These are phyloP conservation scores for Protaetia brevitarsis DNA, from an alignment of 1,140 invertebrate genomes.

Conservation along the genomic window DNA sequence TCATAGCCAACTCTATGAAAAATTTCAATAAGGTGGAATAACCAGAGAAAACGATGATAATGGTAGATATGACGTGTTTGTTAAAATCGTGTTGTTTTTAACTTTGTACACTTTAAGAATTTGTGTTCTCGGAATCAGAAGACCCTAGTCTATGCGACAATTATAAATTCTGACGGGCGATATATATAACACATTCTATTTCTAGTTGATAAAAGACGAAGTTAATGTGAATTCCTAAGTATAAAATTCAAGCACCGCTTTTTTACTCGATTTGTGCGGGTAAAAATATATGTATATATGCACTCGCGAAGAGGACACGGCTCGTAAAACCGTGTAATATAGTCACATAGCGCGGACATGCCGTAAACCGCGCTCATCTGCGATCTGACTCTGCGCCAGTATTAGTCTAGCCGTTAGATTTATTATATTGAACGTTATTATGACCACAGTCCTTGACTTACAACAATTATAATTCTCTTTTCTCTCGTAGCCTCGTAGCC, in stretches of 20 bases:
- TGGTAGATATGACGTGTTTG: too few species aligned
- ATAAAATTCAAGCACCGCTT: constrained; percentile 2
- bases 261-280: constrained; percentile 14
- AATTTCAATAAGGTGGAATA: too few species aligned
- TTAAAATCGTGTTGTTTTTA: too few species aligned
- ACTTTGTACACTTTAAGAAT: too few species aligned
- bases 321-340: background rate
- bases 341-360: background rate
- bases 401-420: background rate
- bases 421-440: constrained; percentile 16
- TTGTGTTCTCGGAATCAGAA: too few species aligned
- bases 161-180: background rate
- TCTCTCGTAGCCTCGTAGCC: background rate
- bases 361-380: background rate
- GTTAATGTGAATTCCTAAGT: constrained; percentile 9
- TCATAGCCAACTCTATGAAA: too few species aligned
- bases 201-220: constrained; percentile 7
- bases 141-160: too few species aligned
- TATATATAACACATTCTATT: constrained; percentile 6
- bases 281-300: constrained; percentile 18
- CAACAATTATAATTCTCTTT: background rate
- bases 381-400: background rate
- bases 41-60: too few species aligned
- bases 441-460: constrained; percentile 11
- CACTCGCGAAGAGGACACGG: background rate